phyloP scores from a whole-genome alignment of 2,113 vertebrate genomes.

The Equus przewalskii region DNA sequence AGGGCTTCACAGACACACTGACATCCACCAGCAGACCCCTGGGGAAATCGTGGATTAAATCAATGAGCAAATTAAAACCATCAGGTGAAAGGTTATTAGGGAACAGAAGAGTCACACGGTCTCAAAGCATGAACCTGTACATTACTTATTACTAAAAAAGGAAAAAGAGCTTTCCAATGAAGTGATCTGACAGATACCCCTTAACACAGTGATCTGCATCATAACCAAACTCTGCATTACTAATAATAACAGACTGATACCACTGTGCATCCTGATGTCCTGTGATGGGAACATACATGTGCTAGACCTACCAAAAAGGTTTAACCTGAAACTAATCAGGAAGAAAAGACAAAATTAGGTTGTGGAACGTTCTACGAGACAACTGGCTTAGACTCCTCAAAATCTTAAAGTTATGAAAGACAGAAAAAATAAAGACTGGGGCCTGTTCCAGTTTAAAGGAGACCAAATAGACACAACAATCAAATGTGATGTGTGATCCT shows the following conservation, averaged over 20 bases:
- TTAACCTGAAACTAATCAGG: conserved; percentile 9
- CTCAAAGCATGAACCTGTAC: not conserved
- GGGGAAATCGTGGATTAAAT: not conserved
- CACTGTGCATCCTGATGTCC: not conserved
- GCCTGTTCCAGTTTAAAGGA: not conserved
- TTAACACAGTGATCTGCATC: not conserved
- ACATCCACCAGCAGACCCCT: not conserved
- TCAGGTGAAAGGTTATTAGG: not conserved
- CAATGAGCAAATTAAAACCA: not conserved
- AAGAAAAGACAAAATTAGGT: conserved; percentile 37
- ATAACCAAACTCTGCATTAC: not conserved
- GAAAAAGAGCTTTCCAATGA: not conserved
- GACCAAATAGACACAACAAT: not conserved
- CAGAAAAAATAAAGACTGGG: not conserved
- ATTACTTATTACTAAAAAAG: not conserved
- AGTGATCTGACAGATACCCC: not conserved
- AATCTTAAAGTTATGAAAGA: not conserved
- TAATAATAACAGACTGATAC: not conserved
- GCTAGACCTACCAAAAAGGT: not conserved
- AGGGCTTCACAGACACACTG: not conserved
- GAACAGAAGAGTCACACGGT: not conserved
- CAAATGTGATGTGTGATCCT: not conserved
- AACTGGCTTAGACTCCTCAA: not conserved
- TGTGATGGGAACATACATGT: not conserved
- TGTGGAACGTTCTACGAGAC: not conserved